Percentiles rank a stretch among this genome's conserved stretches.
Evolutionary conservation across 2,113 vertebrate species (phyloP).

Genomic region (Equus quagga): DNA sequence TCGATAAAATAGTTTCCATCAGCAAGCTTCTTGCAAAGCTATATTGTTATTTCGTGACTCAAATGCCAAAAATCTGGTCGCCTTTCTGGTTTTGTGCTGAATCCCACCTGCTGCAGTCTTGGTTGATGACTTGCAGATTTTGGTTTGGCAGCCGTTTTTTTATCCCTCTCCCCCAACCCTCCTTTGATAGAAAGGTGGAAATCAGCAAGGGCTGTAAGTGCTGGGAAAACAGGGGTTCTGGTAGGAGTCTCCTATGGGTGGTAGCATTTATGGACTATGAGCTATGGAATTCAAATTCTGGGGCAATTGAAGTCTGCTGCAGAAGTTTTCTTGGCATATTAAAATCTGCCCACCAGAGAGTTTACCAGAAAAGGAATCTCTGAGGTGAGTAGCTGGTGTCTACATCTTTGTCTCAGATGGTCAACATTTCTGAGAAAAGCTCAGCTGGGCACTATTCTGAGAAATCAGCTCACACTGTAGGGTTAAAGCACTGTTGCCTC

Average conservation of each 20-base stretch:
- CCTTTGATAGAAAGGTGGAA: not conserved
- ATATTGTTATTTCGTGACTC: not conserved
- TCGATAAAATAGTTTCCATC: conserved; percentile 23
- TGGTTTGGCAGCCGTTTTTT: not conserved
- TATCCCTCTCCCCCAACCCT: not conserved
- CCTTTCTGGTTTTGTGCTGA: conserved; percentile 11
- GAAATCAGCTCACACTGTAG: conserved; percentile 22
- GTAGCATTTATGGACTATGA: not conserved
- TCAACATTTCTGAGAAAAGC: conserved; percentile 70
- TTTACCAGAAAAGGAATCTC: conserved; percentile 50
- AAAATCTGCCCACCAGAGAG: not conserved
- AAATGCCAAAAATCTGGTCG: not conserved
- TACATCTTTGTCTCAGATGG: conserved; percentile 46
- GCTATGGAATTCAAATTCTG: conserved; percentile 17
- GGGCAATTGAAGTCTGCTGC: not conserved
- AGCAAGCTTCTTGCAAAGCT: not conserved
- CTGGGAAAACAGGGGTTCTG: not conserved
- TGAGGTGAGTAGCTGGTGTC: not conserved
- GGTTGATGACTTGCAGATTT: not conserved
- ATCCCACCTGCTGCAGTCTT: not conserved
- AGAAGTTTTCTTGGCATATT: not conserved
- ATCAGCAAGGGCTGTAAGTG: not conserved
- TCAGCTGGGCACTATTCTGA: conserved; percentile 34
- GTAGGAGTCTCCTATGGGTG: not conserved
- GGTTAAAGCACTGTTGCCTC: not conserved